Evolutionary conservation across 2,113 vertebrate genomes (phyloP), one percentile per base, ranked within the genome.

Genomic region (Clarias gariepinus): DNA sequence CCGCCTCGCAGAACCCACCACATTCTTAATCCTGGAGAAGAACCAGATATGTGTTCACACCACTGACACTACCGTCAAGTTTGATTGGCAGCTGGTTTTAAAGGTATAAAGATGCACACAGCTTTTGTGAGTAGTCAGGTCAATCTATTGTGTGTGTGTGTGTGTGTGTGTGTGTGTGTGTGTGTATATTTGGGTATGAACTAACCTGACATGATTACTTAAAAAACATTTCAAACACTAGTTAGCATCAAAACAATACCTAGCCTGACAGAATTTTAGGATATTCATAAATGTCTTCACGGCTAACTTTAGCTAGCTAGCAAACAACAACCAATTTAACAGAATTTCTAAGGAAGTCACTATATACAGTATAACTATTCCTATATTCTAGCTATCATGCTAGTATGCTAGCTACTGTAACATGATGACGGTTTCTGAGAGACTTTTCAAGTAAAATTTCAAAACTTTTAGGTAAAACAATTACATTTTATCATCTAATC

Each of bases 11-110:
- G 0, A 15, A 15, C 30, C 19, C 33, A 18, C 71, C 30, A 36
- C 80, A 23, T 9, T 13, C 80, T 28, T n/a, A 52, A 55, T 33
- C 30, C 82, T 83, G 12, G 28, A 71, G 21, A 53, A 86, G 52
- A 86, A 85, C 66, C 55, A 80, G 74, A 86, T 36, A 25, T 47
- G 41, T 36, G 28, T 55, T 61, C 63, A 83, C 33, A 86, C 12
- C 25, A 78, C 52, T 30, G 76, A 78, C 13, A 9, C 21, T 52
- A 52, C 47, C 2, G 4, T 55, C 13, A 55, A 12, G 1, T 28
- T 78, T 78, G 28, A 2, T n/a, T 53, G 10, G 7, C 13, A 28
- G 12, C 3, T 76, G 73, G 41, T 52, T 47, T 76, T 76, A 77
- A 41, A 41, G 41, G 41, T 41, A 41, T 41, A 41, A 41, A 33